These are phyloP conservation scores for Venustaconcha ellipsiformis DNA, from an alignment of 1,140 invertebrate species.

Conservation along the genomic window DNA sequence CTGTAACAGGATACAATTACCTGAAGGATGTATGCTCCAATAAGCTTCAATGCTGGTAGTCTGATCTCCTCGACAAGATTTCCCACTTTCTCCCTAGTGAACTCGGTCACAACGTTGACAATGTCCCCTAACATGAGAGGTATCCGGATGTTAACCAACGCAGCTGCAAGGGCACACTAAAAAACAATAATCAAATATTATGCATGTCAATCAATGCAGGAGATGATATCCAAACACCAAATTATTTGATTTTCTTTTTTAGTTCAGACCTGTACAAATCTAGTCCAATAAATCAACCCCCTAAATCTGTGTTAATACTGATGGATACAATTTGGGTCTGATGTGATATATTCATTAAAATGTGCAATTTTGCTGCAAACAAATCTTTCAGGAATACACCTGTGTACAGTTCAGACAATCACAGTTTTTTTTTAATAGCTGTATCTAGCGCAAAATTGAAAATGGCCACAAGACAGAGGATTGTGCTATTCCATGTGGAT, in stretches of 20 bases:
- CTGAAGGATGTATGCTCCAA: slow-evolving; percentile 79
- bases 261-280: neutral
- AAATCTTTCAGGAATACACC: too few relatives aligned
- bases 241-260: neutral
- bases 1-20: slow-evolving; percentile 61
- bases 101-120: slow-evolving; percentile 79
- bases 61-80: slow-evolving; percentile 76
- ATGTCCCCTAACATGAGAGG: slow-evolving; percentile 81
- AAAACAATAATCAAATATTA: slow-evolving; percentile 27
- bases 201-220: neutral
- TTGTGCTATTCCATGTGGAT: too few relatives aligned
- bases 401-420: too few relatives aligned
- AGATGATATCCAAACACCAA: neutral
- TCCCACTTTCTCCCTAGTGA: slow-evolving; percentile 47
- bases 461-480: too few relatives aligned
- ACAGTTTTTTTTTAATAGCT: too few relatives aligned
- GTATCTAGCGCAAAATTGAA: too few relatives aligned
- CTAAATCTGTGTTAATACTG: neutral
- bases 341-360: neutral
- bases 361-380: neutral
- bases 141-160: slow-evolving; percentile 85
- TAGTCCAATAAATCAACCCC: neutral
- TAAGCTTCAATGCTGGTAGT: slow-evolving; percentile 76
- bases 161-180: slow-evolving; percentile 84
- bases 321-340: neutral